Conservation (phyloP, 2,797 vertebrate genomes). For the Syngnathus acus region DNA sequence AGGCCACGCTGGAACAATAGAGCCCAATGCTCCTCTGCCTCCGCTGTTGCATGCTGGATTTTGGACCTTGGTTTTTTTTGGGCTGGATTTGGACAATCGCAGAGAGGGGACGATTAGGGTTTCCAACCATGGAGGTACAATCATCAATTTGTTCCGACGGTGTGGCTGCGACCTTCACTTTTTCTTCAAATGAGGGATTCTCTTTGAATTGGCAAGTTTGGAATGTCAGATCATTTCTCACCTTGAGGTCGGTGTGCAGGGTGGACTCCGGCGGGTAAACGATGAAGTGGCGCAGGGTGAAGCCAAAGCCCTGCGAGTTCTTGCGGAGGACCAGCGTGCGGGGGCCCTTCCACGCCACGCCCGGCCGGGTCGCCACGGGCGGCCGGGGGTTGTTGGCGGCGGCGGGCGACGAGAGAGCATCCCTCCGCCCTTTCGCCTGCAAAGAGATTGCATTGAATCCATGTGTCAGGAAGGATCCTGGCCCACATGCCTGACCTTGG, state of each 20-base stretch:
- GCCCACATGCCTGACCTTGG: constrained; percentile 19
- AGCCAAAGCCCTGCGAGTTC: constrained; percentile 88
- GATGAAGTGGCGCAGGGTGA: constrained; percentile 95
- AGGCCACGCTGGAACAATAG: background rate
- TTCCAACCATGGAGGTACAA: background rate
- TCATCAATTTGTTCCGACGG: no score
- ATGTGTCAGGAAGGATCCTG: constrained; percentile 4
- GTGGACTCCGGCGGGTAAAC: constrained; percentile 94
- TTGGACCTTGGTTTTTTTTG: background rate
- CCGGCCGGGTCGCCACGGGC: constrained; percentile 64
- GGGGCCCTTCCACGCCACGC: constrained; percentile 81
- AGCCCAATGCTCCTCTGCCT: background rate
- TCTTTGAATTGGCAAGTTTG: no score
- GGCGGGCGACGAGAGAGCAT: constrained; percentile 75
- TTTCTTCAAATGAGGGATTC: no score
- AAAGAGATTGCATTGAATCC: constrained; percentile 10
- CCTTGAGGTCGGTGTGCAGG: constrained; percentile 80
- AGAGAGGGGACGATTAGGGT: background rate
- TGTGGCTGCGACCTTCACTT: no score
- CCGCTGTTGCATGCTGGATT: background rate
- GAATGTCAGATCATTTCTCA: constrained; percentile 39
- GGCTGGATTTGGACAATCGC: background rate
- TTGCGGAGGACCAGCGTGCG: constrained; percentile 85
- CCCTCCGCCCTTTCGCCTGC: constrained; percentile 75
- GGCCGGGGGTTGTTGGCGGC: constrained; percentile 77